Evolutionary conservation across 2,797 vertebrate genomes (phyloP), one percentile per base, ranked within the genome.

Genomic region (Chloroceryle amazona): DNA sequence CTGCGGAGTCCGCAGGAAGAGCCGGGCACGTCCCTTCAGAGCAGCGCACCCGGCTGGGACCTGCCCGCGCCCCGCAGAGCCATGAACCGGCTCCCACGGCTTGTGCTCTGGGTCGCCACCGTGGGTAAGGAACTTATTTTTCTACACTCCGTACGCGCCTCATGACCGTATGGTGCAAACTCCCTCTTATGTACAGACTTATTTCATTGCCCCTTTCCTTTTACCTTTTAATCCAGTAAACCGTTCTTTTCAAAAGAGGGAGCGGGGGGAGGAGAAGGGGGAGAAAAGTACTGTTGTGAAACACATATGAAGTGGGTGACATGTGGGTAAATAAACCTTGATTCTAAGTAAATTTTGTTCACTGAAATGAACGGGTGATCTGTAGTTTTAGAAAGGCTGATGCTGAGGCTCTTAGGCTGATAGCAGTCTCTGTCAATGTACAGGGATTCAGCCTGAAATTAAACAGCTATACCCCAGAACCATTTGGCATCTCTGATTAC

Each of bases 251-350:
- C 46, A 23, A 47, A 46, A 46, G 11, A 22, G 46, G 46, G 58
- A 23, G 6, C 12, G 21, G 11, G 0, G 23, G 6, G 18, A 19
- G 13, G 0, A 11, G 54, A 20, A 4, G 14, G 13, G 0, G 26
- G 6, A 16, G 19, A 11, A 54, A 58, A 20, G 26, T 57, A 13
- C 19, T 29, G 28, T 14, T 37, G 8, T 47, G 67, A 75, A 91
- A 33, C 10, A 2, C 28, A 6, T 2, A 5, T 18, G 7, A 78
- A 85, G 47, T 2, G 8, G 14, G 21, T 79, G 41, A 57, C 9
- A 9, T 11, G 19, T 7, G 9, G 57, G 37, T 62, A 66, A 20
- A 29, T 4, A 57, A 70, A 42, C 71, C 47, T 52, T 67, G 68
- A 39, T 33, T 51, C 18, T 44, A 35, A 76, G 44, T 76, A 62